Conservation (phyloP, 2,113 vertebrate genomes). For the Craseonycteris thonglongyai region DNA sequence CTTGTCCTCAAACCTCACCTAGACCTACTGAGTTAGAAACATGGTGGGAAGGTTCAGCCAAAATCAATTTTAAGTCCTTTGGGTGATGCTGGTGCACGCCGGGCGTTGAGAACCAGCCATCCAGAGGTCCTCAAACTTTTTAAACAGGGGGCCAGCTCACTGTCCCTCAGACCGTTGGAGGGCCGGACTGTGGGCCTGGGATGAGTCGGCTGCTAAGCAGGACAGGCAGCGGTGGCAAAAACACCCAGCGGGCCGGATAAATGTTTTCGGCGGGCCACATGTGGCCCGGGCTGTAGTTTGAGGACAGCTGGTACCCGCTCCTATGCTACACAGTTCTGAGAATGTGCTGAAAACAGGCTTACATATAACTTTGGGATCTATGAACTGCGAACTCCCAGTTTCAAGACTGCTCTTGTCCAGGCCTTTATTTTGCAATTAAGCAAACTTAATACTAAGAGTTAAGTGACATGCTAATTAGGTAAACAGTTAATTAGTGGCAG, state of each 20-base stretch:
- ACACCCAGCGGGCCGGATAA: too few relatives aligned
- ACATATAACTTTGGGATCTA: neutral
- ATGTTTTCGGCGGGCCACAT: too few relatives aligned
- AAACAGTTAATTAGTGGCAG: conserved; percentile 2
- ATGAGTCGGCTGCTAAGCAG: too few relatives aligned
- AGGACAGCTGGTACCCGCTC: too few relatives aligned
- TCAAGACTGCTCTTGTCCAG: neutral
- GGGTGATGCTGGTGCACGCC: neutral
- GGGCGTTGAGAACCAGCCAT: too few relatives aligned
- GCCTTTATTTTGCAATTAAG: conserved; percentile 23
- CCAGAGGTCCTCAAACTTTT: too few relatives aligned
- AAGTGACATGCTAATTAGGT: conserved; percentile 1
- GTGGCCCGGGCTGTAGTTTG: too few relatives aligned
- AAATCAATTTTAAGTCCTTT: neutral
- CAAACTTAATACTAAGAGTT: neutral
- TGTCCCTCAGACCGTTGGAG: too few relatives aligned
- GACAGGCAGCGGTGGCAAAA: too few relatives aligned
- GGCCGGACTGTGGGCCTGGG: too few relatives aligned
- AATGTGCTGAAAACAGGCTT: neutral
- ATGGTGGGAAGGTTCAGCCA: accelerated
- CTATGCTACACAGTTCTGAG: neutral
- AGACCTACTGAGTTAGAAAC: neutral
- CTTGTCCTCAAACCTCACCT: neutral
- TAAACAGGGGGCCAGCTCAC: too few relatives aligned
- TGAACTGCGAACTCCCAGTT: neutral